Evolutionary conservation across 2,113 vertebrate species (phyloP), one percentile per base, ranked within the genome.

Genomic region (Callocephalon fimbriatum): DNA sequence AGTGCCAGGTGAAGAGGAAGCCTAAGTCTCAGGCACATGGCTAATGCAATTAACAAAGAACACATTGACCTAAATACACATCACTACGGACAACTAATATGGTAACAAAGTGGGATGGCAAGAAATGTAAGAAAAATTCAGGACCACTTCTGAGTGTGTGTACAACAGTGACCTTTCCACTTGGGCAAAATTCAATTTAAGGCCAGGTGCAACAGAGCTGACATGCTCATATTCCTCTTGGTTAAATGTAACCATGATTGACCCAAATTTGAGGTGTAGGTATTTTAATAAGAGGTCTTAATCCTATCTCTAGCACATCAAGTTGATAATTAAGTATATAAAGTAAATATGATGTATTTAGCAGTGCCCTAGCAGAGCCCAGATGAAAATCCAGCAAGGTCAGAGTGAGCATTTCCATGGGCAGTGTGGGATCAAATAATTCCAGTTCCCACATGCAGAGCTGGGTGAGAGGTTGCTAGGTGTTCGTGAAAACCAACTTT

Each of bases 11-110:
- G 89, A 62, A 92, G 83, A 74, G 76, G 89, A 82, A 90, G 70
- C 47, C 96, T 95, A 93, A 98, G 97, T 93, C 96, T 85, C 59
- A 80, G 92, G 74, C 98, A 98, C 98, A 94, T 96, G 96, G 95
- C 91, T 98, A 98, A 98, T 97, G 94, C 97, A 94, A 96, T 98
- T 96, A 98, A 95, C 93, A 98, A 95, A 98, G 98, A 97, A 98
- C 97, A 90, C 61, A 12, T 95, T 98, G 97, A 98, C 97, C 97
- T 83, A 83, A 80, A 96, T 95, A 88, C 95, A n/a, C 62, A 93
- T 72, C 68, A 51, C 68, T 81, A 38, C 25, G 45, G 70, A 29
- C 80, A 91, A 1, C 51, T 72, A 20, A 75, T 58, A 81, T 29
- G 50, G 18, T 6, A 84, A 54, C 10, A 21, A 48, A 42, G 58